Base-by-base conservation (phyloP, 2,888 invertebrate species). In the Calameuta filiformis region DNA sequence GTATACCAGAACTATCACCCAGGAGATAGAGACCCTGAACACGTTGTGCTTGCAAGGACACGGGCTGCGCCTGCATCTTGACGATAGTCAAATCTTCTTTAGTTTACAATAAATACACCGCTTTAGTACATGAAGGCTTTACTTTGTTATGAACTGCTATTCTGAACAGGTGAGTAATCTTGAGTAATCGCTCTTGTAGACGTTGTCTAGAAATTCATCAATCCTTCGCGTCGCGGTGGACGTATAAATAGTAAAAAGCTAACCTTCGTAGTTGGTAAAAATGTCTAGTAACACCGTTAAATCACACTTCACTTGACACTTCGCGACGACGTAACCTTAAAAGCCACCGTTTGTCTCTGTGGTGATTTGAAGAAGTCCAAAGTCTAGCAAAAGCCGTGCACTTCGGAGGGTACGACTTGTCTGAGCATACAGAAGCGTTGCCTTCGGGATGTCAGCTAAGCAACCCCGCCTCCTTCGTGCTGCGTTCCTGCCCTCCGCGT, bases 1-100 rank as follows among this genome's bases (percentile, higher is more conserved):
- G 89, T 12, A 89, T 86, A 0, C 89, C 89, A 31, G 89, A 87
- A 77, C 88, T 89, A 81, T 89, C 89, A 76, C 87, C 87, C 30
- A 89, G 76, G 34, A 85, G 75, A 40, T 87, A 85, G 74, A 87
- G 77, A 34, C 84, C 84, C 11, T 71, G 71, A 30, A 34, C n/a
- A 23, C 86, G 81, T 40, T 85, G 86, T n/a, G 81, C 69, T 76
- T 86, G 86, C 1, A 85, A 77, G 34, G 79, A 79, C 77, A 87
- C 83, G 73, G 86, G 80, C 69, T 88, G 89, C 12, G 84, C 81
- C 76, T 89, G 89, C 89, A 90, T 88, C 79, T 78, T 76, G 23
- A 56, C 56, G 23, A 9, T 56, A 23, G 23, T 56, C 9, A 23
- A 23, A 23, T 56, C 56, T 40, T 40, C 40, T 56, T 56, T 23